These are phyloP conservation scores for Ostrea edulis DNA, from an alignment of 1,140 invertebrate genomes.

Conservation along the genomic window DNA sequence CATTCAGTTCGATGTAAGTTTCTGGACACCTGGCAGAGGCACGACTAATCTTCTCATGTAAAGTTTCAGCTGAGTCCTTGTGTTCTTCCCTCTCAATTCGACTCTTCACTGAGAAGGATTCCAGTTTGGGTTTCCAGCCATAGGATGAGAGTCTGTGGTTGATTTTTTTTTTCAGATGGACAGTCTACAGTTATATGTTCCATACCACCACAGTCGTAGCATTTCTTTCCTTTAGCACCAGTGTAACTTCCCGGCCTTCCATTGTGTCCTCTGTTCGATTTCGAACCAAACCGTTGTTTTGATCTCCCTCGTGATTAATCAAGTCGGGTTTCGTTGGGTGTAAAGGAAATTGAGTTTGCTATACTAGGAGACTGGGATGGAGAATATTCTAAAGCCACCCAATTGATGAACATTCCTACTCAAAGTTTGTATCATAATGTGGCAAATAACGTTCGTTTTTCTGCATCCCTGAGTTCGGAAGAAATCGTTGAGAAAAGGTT, in stretches of 20 bases:
- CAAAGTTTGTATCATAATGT: too few species aligned
- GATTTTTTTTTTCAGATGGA: conserved; percentile 8
- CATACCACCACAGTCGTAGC: not conserved
- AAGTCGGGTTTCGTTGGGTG: too few species aligned
- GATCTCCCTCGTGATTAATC: conserved; percentile 23
- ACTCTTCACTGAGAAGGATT: conserved; percentile 30
- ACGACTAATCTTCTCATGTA: not conserved
- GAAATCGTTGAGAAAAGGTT: too few species aligned
- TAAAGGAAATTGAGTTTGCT: too few species aligned
- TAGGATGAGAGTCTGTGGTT: not conserved
- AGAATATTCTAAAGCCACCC: too few species aligned
- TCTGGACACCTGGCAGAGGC: not conserved
- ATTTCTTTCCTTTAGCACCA: not conserved
- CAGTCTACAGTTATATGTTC: not conserved
- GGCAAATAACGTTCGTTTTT: too few species aligned
- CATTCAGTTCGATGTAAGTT: conserved; percentile 6
- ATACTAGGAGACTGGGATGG: too few species aligned
- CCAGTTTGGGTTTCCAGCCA: not conserved
- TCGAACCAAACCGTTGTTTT: not conserved
- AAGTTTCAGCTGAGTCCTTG: conserved; percentile 24
- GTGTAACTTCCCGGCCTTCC: not conserved
- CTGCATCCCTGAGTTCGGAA: too few species aligned
- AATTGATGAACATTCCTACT: too few species aligned
- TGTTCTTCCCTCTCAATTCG: conserved; percentile 3
- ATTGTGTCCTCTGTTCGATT: not conserved